Evolutionary conservation across 2,113 vertebrate genomes (phyloP), one percentile per base, ranked within the genome.

Genomic region (Eclectus roratus): DNA sequence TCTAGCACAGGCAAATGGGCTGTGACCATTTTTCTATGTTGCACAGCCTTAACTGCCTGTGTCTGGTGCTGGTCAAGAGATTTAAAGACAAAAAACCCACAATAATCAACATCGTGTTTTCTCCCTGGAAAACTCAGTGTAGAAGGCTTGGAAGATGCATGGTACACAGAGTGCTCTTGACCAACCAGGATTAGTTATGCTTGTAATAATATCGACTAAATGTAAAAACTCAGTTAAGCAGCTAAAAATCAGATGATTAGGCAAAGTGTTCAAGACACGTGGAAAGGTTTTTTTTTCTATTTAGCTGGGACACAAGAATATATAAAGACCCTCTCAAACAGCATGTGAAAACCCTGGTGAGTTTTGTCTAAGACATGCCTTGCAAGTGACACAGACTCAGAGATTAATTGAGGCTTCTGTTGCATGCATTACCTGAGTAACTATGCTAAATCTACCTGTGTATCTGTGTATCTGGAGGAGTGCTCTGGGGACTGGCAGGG

Each of bases 281-380:
- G 23, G 71, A 96, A 93, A 89, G 72, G 43, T 76, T 91, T 97
- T 91, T 91, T 91, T 94, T 63, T 50, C n/a, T 41, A 28, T 72
- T 81, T 61, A 66, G 6, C 18, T 71, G 20, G 27, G 7, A 53
- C 41, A 56, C 13, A 52, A 52, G 11, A 58, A 64, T 8, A 3
- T 66, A 19, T 6, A 31, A 55, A 64, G 50, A 55, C 4, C 17
- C 4, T 2, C n/a, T 78, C 46, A 47, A 25, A 37, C 60, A 53
- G 12, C 31, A 37, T 21, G 31, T 80, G 35, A 71, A 77, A 79
- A 27, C 14, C 52, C 15, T 50, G 50, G 3, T 64, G 56, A 65
- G 44, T 17, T 10, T 35, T 76, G 27, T 44, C 28, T 18, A 33
- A 85, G 29, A 44, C 1, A 3, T 74, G 25, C 23, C n/a, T 58